These are phyloP conservation scores for Coenobita brevimanus DNA, from an alignment of 1,140 invertebrate genomes.

Conservation along the genomic window DNA sequence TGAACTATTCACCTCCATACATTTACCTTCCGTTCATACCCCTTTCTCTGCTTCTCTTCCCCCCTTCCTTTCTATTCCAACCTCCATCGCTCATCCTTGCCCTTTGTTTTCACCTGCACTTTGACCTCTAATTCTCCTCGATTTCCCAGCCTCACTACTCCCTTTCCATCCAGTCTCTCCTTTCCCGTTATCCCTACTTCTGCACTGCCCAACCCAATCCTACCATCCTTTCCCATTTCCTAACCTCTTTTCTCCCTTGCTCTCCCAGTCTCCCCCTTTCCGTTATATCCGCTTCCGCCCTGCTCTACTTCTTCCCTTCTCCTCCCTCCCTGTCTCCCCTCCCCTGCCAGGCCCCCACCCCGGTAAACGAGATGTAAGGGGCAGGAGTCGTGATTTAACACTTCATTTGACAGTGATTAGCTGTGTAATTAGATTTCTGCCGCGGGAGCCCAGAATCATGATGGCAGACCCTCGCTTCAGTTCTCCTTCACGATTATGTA, in stretches of 20 bases:
- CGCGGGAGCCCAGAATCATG: neutral
- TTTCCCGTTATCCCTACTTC: too few species aligned
- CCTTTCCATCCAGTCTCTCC: too few species aligned
- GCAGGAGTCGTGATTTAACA: slow-evolving; percentile 50
- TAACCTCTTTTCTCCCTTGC: neutral
- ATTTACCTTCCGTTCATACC: too few species aligned
- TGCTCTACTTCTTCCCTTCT: neutral
- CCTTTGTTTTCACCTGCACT: too few species aligned
- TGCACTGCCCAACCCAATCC: neutral
- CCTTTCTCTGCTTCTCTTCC: too few species aligned
- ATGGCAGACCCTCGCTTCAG: neutral
- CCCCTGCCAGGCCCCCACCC: neutral
- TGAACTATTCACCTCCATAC: too few species aligned
- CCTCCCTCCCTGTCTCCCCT: neutral
- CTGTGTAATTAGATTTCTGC: slow-evolving; percentile 58
- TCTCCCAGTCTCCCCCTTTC: neutral
- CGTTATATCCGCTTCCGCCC: neutral
- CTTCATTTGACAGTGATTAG: slow-evolving; percentile 54
- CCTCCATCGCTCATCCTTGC: too few species aligned
- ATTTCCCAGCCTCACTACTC: too few species aligned
- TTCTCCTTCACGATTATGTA: too few species aligned
- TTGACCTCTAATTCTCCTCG: too few species aligned
- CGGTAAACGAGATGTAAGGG: slow-evolving; percentile 12
- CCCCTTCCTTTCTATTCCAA: too few species aligned
- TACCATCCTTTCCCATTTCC: neutral